These are phyloP conservation scores for Mechanitis mazaeus DNA, from an alignment of 2,888 invertebrate species.

Conservation along the genomic window DNA sequence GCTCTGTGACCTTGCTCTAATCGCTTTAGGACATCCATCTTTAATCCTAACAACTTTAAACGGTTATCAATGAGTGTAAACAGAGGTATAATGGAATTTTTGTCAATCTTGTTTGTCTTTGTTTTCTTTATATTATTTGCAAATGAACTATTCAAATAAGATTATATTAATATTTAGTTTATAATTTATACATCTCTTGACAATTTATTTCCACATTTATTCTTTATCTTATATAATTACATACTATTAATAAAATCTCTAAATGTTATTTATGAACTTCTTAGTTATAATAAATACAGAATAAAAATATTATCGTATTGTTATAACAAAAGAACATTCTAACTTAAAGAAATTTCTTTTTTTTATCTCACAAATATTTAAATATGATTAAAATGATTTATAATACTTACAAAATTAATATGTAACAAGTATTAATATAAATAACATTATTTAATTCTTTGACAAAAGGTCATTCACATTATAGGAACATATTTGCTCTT, in stretches of 20 bases:
- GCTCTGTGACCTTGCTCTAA: conserved; percentile 29
- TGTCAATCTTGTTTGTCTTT: too few relatives aligned
- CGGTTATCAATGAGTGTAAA: conserved; percentile 23
- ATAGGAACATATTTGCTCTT: too few relatives aligned
- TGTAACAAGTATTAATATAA: not conserved
- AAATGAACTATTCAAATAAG: too few relatives aligned
- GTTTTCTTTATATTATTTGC: too few relatives aligned
- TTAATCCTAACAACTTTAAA: conserved; percentile 27
- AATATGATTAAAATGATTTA: conserved; percentile 12
- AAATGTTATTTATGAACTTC: not conserved
- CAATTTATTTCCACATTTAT: too few relatives aligned
- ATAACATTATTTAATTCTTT: not conserved
- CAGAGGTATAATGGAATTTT: conserved; percentile 15
- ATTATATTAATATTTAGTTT: too few relatives aligned
- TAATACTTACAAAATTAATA: not conserved
- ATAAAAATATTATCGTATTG: not conserved
- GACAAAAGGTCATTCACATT: too few relatives aligned
- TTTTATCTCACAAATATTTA: conserved; percentile 25
- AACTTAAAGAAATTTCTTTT: conserved; percentile 5
- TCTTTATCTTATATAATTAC: too few relatives aligned
- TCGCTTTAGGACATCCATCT: conserved; percentile 23
- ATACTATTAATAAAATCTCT: too few relatives aligned
- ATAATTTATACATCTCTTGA: too few relatives aligned
- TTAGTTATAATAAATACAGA: not conserved
- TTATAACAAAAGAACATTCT: not conserved